Percentiles rank a stretch among this genome's conserved stretches.
Conservation (phyloP, 2,888 invertebrate genomes). For the Hydroisotoma schaefferi region DNA sequence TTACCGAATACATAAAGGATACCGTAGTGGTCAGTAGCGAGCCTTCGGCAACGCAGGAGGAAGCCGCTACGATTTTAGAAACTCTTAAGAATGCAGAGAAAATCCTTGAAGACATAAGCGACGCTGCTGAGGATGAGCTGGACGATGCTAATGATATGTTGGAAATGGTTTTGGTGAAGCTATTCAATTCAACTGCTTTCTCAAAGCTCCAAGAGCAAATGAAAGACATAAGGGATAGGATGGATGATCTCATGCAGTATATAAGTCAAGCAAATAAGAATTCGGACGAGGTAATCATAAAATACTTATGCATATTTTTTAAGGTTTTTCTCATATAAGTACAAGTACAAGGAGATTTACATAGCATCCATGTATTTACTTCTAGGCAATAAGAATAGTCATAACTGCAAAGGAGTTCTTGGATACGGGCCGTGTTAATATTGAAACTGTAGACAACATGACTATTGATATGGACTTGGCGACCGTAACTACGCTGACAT, state of each 20-base stretch:
- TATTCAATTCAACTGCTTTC: conserved; percentile 20
- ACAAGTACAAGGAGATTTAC: too few species aligned
- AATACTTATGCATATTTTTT: too few species aligned
- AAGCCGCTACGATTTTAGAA: conserved; percentile 52
- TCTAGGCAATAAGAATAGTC: conserved; percentile 14
- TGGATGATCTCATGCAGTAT: conserved; percentile 51
- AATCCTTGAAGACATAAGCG: conserved; percentile 49
- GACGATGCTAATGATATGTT: conserved; percentile 46
- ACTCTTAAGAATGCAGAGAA: conserved; percentile 49
- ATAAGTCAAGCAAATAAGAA: conserved; percentile 28
- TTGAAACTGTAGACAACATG: conserved; percentile 30
- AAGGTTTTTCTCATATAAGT: too few species aligned
- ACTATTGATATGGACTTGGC: conserved; percentile 33
- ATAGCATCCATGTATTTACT: too few species aligned
- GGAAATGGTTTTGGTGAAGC: conserved; percentile 27
- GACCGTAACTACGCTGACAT: conserved; percentile 24
- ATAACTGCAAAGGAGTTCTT: conserved; percentile 20
- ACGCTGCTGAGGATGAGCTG: conserved; percentile 45
- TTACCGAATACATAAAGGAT: conserved; percentile 28
- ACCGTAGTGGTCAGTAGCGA: conserved; percentile 48
- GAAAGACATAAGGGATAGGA: conserved; percentile 50
- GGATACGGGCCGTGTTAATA: conserved; percentile 16
- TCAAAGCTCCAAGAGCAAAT: conserved; percentile 13
- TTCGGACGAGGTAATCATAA: conserved; percentile 25
- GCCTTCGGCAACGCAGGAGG: conserved; percentile 50